These are phyloP conservation scores for Melipona beecheii DNA, from an alignment of 2,888 invertebrate genomes.

Conservation along the genomic window DNA sequence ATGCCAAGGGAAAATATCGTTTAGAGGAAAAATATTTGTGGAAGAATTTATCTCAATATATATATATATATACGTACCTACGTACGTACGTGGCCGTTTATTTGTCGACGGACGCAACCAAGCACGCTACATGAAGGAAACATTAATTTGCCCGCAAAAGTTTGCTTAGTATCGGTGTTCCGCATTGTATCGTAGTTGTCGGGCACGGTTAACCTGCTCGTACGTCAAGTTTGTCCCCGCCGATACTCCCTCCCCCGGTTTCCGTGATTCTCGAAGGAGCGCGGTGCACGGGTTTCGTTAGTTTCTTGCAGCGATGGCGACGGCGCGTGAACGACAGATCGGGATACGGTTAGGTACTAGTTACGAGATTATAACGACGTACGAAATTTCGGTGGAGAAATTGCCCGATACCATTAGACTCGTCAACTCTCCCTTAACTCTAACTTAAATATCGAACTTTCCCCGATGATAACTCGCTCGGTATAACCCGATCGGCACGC, in stretches of 20 bases:
- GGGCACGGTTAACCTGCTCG: slow-evolving; percentile 8
- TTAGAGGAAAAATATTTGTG: neutral
- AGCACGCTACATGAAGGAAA: slow-evolving; percentile 35
- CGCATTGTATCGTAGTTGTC: slow-evolving; percentile 16
- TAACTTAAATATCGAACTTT: slow-evolving; percentile 53
- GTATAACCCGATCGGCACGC: slow-evolving; percentile 29
- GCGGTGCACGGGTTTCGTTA: neutral
- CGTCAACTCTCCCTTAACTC: slow-evolving; percentile 5
- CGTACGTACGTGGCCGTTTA: slow-evolving; percentile 16
- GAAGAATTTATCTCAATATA: slow-evolving; percentile 2
- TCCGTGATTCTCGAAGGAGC: neutral
- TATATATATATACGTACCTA: too few relatives aligned
- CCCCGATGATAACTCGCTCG: slow-evolving; percentile 28
- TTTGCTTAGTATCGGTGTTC: slow-evolving; percentile 20
- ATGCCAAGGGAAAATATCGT: neutral
- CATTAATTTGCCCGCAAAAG: slow-evolving; percentile 40
- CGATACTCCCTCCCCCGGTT: neutral
- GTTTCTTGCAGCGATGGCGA: neutral
- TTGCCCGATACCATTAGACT: slow-evolving; percentile 21
- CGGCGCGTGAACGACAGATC: neutral
- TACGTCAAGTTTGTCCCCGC: neutral
- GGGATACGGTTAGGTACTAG: neutral
- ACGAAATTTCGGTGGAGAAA: neutral
- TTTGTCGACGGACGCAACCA: slow-evolving; percentile 18
- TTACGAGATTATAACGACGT: slow-evolving; percentile 10